A percentile compares a stretch with the other conserved stretches of the same genome.
Evolutionary conservation across 2,888 invertebrate species (phyloP).

Genomic region (Perithous albicinctus): DNA sequence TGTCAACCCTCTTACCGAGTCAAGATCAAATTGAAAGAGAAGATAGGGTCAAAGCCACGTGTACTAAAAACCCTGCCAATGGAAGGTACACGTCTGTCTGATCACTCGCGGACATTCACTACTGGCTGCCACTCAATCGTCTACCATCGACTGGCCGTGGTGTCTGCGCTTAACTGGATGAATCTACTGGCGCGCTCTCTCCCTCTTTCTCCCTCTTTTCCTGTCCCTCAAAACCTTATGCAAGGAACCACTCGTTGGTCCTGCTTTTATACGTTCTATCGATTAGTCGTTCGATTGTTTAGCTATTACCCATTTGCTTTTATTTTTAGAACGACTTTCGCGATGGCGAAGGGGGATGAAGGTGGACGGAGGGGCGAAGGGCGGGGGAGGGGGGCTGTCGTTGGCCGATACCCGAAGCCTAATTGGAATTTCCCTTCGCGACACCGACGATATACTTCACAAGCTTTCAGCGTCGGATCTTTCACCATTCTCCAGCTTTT

Average conservation of each 20-base stretch:
- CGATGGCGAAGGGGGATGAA: too few relatives aligned
- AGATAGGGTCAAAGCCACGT: too few relatives aligned
- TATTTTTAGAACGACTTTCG: conserved; percentile 77
- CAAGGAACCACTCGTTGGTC: conserved; percentile 3
- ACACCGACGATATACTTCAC: conserved; percentile 46
- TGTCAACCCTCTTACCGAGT: not conserved
- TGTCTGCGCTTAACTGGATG: not conserved
- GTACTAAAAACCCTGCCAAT: not conserved
- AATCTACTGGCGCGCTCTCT: conserved; percentile 13
- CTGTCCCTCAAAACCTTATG: conserved; percentile 31
- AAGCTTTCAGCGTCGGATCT: conserved; percentile 43
- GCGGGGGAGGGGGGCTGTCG: conserved; percentile 63
- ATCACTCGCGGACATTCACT: not conserved
- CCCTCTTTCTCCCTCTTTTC: not conserved
- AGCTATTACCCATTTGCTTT: conserved; percentile 73
- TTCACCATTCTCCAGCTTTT: conserved; percentile 1
- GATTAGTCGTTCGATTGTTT: conserved; percentile 80
- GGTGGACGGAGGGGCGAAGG: conserved; percentile 34
- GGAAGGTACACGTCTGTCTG: not conserved
- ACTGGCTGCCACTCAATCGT: conserved; percentile 30
- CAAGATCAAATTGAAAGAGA: not conserved
- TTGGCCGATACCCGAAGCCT: conserved; percentile 73
- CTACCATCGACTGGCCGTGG: conserved; percentile 7
- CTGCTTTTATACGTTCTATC: conserved; percentile 73
- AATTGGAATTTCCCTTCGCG: conserved; percentile 71